phyloP scores from a whole-genome alignment of 1,140 invertebrate genomes.

The Hypothenemus hampei region DNA sequence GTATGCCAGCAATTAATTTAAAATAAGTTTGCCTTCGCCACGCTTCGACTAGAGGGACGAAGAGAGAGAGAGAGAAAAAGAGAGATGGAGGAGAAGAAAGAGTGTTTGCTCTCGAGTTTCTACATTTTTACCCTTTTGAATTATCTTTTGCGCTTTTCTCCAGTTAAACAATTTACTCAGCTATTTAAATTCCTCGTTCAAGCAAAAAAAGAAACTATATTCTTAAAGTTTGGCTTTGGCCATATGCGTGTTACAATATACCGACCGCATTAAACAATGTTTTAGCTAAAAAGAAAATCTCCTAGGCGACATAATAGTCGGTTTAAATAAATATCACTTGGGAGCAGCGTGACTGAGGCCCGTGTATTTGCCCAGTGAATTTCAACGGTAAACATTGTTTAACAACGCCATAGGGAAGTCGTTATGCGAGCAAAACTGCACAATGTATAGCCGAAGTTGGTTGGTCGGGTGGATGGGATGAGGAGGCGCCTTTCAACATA shows the following conservation, averaged over 20 bases:
- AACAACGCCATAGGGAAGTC: constrained; percentile 12
- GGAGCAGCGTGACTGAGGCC: constrained; percentile 11
- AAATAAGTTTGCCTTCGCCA: constrained; percentile 2
- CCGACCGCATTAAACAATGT: too few relatives aligned
- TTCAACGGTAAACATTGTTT: constrained; percentile 17
- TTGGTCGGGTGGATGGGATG: neutral
- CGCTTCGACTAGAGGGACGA: neutral
- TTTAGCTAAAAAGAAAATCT: too few relatives aligned
- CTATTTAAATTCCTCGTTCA: constrained; percentile 1
- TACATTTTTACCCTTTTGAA: constrained; percentile 1
- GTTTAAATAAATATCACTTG: constrained; percentile 13
- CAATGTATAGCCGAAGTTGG: neutral
- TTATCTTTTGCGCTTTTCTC: constrained; percentile 2
- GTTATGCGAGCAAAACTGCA: constrained; percentile 9
- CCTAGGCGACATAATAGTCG: constrained; percentile 1
- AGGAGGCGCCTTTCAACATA: too few relatives aligned
- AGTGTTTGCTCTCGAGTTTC: constrained; percentile 4
- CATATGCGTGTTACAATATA: too few relatives aligned
- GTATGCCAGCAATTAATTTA: constrained; percentile 6
- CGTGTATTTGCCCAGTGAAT: constrained; percentile 15
- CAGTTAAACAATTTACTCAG: constrained; percentile 3
- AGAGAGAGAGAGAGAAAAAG: too few relatives aligned
- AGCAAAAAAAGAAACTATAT: too few relatives aligned
- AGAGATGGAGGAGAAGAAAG: too few relatives aligned
- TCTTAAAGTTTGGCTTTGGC: too few relatives aligned